Evolutionary conservation across 1,140 invertebrate species (phyloP).

Genomic region (Macrobrachium nipponense): DNA sequence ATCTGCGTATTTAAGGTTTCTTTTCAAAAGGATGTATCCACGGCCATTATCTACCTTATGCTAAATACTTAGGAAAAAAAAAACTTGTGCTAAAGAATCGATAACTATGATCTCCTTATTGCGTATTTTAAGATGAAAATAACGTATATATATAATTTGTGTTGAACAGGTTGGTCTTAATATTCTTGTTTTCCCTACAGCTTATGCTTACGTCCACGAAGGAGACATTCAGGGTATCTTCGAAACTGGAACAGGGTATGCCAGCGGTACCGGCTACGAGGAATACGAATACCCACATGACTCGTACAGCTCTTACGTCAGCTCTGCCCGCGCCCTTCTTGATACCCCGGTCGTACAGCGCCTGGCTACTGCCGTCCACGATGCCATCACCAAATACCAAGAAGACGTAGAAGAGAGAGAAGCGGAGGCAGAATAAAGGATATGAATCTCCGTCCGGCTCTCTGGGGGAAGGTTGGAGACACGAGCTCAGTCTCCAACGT

Average conservation of each 20-base stretch:
- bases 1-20: too few relatives aligned
- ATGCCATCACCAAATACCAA: slow-evolving; percentile 34
- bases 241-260: not conserved
- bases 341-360: not conserved
- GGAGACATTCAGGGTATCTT: slow-evolving; percentile 3
- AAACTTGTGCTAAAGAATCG: too few relatives aligned
- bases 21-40: too few relatives aligned
- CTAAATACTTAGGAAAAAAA: too few relatives aligned
- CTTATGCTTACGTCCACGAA: not conserved
- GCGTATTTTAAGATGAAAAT: too few relatives aligned
- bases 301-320: slow-evolving; percentile 28
- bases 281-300: not conserved
- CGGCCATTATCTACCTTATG: too few relatives aligned
- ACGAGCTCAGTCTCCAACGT: too few relatives aligned
- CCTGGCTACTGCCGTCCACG: not conserved
- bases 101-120: too few relatives aligned
- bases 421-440: too few relatives aligned
- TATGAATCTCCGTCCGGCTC: too few relatives aligned
- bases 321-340: not conserved
- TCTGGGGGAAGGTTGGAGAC: too few relatives aligned
- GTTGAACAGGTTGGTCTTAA: not conserved
- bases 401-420: not conserved
- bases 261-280: not conserved
- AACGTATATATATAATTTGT: not conserved
- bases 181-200: not conserved